These are phyloP conservation scores for Noctua pronuba DNA, from an alignment of 2,888 invertebrate species.

Conservation along the genomic window DNA sequence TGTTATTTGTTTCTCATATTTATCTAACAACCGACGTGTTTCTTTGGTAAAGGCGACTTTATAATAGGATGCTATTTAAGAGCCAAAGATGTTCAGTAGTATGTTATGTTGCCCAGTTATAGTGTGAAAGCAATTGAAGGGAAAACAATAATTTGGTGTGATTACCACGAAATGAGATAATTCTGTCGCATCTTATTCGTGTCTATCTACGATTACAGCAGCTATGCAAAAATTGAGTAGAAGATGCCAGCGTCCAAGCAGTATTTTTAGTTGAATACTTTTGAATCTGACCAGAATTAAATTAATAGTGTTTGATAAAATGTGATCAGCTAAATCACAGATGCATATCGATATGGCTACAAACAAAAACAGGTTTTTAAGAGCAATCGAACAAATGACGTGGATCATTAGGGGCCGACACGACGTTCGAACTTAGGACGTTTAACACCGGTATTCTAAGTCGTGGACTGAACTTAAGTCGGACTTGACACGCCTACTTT, in stretches of 20 bases:
- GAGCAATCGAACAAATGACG: neutral
- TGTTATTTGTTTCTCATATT: constrained; percentile 69
- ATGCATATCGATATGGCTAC: neutral
- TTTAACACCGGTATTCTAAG: too few species aligned
- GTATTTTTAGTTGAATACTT: neutral
- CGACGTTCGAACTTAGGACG: neutral
- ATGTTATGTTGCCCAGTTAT: neutral
- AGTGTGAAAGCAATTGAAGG: neutral
- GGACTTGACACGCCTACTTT: too few species aligned
- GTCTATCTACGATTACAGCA: neutral
- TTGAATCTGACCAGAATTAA: neutral
- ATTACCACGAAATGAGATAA: neutral
- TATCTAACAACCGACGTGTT: constrained; percentile 43
- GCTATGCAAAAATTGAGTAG: neutral
- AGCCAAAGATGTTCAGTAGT: neutral
- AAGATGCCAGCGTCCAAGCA: neutral
- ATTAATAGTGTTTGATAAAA: neutral
- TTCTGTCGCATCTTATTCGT: neutral
- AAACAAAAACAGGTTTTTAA: neutral
- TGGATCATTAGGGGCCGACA: neutral
- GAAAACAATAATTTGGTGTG: constrained; percentile 1
- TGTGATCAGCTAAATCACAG: neutral
- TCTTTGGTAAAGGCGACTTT: constrained; percentile 6
- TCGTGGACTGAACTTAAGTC: too few species aligned
- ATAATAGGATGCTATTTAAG: neutral